A percentile compares a stretch with the other conserved stretches of the same genome.
phyloP scores from a whole-genome alignment of 2,888 invertebrate genomes.

The Metacarcinus magister region DNA sequence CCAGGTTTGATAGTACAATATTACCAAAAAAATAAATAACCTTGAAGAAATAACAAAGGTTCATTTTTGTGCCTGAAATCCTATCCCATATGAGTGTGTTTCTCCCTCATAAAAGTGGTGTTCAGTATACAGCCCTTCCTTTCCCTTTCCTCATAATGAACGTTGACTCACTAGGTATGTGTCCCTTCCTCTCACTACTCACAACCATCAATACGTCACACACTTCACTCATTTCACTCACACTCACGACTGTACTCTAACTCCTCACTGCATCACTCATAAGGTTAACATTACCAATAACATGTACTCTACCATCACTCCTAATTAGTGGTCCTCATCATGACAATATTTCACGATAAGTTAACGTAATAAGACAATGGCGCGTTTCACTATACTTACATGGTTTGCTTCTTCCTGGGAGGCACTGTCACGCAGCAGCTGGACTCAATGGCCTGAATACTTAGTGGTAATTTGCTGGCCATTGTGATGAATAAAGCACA shows the following conservation, averaged over 20 bases:
- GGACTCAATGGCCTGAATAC: constrained; percentile 71
- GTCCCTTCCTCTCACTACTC: background rate
- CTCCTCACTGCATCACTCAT: background rate
- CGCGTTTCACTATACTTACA: constrained; percentile 41
- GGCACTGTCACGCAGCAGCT: constrained; percentile 67
- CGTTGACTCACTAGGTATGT: background rate
- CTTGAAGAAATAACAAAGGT: too few species aligned
- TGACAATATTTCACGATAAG: background rate
- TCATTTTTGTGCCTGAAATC: too few species aligned
- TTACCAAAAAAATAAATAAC: too few species aligned
- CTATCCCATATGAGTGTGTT: too few species aligned
- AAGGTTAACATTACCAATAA: background rate
- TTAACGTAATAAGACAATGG: background rate
- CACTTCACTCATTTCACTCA: background rate
- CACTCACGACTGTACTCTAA: background rate
- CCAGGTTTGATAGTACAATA: too few species aligned
- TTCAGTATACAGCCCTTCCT: background rate
- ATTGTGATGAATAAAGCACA: constrained; percentile 19
- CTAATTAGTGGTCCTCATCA: background rate
- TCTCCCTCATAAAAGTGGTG: too few species aligned
- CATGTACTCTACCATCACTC: background rate
- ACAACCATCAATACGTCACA: background rate
- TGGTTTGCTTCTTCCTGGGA: constrained; percentile 29
- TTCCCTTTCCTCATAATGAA: background rate
- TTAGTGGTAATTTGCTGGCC: constrained; percentile 43